A percentile compares a stretch with the other conserved stretches of the same genome.
phyloP scores from a whole-genome alignment of 2,797 vertebrate species.

The Lateolabrax maculatus region DNA sequence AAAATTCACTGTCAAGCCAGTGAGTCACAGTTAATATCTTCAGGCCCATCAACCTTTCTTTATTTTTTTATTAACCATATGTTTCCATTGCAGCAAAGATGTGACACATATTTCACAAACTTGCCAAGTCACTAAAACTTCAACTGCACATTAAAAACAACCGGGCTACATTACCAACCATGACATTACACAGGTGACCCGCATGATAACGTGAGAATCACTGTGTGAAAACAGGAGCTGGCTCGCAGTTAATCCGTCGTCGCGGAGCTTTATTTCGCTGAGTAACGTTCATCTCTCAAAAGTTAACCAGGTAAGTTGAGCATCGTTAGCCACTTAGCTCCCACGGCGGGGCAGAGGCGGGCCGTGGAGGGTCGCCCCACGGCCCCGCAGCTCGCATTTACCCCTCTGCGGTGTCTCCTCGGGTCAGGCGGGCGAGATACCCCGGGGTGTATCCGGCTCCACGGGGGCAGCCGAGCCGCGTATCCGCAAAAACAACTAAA shows the following conservation, averaged over 20 bases:
- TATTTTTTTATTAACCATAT: conserved; percentile 1
- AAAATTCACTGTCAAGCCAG: conserved; percentile 20
- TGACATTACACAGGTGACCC: neutral
- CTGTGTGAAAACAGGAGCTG: neutral
- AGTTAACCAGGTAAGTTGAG: conserved; percentile 71
- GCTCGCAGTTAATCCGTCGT: neutral
- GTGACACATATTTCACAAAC: conserved; percentile 18
- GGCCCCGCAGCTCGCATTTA: neutral
- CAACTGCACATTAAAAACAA: neutral
- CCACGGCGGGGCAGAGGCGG: neutral
- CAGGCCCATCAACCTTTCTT: conserved; percentile 16
- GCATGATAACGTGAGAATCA: neutral
- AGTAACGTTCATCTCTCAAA: conserved; percentile 40
- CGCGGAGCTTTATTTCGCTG: conserved; percentile 5
- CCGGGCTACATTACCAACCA: neutral
- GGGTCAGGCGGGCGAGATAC: no score
- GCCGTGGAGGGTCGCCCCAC: neutral
- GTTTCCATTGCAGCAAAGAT: neutral
- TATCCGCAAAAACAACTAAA: conserved; percentile 56
- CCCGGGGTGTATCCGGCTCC: no score
- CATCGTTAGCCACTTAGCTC: conserved; percentile 25
- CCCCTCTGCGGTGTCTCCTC: no score
- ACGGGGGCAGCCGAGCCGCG: no score
- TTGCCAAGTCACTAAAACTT: conserved; percentile 37
- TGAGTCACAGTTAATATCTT: conserved; percentile 58